Conservation (phyloP, 2,888 invertebrate genomes). For the Thecophora atra region DNA sequence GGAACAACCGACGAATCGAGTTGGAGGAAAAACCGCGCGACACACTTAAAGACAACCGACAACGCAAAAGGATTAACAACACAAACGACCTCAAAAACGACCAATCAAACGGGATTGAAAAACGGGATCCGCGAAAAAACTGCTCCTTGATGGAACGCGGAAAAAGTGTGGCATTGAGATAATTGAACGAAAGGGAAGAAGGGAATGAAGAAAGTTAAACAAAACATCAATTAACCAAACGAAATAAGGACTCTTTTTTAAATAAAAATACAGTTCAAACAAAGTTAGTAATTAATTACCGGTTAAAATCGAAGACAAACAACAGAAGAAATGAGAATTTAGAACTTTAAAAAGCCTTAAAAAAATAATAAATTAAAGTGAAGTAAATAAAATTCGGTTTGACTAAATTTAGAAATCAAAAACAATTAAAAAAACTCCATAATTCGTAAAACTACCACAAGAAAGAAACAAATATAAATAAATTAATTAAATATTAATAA, state of each 20-base stretch:
- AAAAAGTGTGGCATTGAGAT: too few species aligned
- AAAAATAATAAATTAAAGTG: constrained; percentile 23
- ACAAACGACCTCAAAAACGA: not conserved
- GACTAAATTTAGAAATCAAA: too few species aligned
- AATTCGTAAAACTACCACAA: not conserved
- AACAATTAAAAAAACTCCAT: too few species aligned
- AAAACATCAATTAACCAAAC: too few species aligned
- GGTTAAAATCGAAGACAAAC: constrained; percentile 16
- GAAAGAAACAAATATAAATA: not conserved
- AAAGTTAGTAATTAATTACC: not conserved
- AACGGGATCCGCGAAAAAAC: not conserved
- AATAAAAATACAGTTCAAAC: too few species aligned
- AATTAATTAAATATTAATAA: too few species aligned
- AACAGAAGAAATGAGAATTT: not conserved
- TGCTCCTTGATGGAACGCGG: too few species aligned
- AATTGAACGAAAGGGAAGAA: too few species aligned
- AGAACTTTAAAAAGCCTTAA: too few species aligned
- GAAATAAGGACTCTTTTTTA: too few species aligned
- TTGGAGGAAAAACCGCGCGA: constrained; percentile 38
- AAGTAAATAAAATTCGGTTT: too few species aligned
- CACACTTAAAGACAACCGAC: not conserved
- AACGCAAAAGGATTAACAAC: not conserved
- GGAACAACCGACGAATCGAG: constrained; percentile 1
- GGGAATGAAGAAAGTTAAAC: too few species aligned
- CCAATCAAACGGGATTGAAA: not conserved